Conservation (phyloP, 2,888 invertebrate species). For the Willowsia nigromaculata region DNA sequence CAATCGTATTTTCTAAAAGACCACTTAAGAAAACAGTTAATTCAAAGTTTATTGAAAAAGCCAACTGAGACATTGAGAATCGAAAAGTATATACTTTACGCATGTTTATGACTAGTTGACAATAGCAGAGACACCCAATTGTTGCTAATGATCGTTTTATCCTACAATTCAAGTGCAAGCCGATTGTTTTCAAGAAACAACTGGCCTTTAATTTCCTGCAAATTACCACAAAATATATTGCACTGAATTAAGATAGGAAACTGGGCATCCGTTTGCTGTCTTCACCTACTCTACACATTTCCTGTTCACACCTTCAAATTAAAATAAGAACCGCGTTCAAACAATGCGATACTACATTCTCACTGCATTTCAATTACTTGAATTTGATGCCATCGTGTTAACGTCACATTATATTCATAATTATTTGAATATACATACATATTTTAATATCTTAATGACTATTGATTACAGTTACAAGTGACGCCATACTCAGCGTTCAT, state of each 20-base stretch:
- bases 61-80: too few relatives aligned
- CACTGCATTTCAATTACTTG: neutral
- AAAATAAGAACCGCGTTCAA: neutral
- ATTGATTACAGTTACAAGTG: neutral
- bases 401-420: neutral
- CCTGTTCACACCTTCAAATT: conserved; percentile 56
- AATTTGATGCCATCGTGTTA: neutral
- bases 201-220: neutral
- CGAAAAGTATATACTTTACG: too few relatives aligned
- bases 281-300: conserved; percentile 21
- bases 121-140: too few relatives aligned
- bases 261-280: conserved; percentile 32
- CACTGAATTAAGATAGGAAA: conserved; percentile 4
- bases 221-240: conserved; percentile 11
- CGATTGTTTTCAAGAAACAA: too few relatives aligned
- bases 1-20: too few relatives aligned
- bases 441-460: neutral
- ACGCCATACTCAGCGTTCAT: neutral
- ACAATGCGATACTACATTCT: conserved; percentile 1
- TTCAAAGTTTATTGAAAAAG: too few relatives aligned
- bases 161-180: too few relatives aligned
- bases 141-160: too few relatives aligned
- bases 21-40: too few relatives aligned
- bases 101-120: too few relatives aligned
- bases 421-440: neutral